Conservation (phyloP, 2,888 invertebrate genomes). For the Coenonympha glycerion region DNA sequence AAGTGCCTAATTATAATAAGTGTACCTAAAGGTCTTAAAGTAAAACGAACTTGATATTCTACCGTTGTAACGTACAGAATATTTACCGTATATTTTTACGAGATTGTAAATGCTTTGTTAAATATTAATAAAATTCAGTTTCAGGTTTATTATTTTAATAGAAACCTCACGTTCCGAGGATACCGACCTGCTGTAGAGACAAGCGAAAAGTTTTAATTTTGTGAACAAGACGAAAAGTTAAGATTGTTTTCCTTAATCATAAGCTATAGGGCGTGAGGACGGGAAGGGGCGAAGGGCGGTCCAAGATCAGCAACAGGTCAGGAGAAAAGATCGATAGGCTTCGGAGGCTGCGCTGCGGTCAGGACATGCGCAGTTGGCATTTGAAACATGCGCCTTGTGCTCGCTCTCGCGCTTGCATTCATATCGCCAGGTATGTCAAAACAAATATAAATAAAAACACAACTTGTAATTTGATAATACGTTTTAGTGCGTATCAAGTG, state of each 20-base stretch:
- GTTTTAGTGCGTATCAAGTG: too few species aligned
- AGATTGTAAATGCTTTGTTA: conserved; percentile 18
- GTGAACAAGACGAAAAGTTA: conserved; percentile 63
- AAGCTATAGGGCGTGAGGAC: conserved; percentile 45
- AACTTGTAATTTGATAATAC: background rate
- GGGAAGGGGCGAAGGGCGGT: conserved; percentile 39
- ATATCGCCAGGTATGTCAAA: conserved; percentile 62
- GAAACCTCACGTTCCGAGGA: conserved; percentile 20
- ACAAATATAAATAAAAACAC: conserved; percentile 27
- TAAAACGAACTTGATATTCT: too few species aligned
- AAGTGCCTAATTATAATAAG: too few species aligned
- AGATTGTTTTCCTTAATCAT: conserved; percentile 65
- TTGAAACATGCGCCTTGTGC: conserved; percentile 59
- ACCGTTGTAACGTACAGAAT: background rate
- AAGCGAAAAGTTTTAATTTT: conserved; percentile 58
- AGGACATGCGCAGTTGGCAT: conserved; percentile 58
- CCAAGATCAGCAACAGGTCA: conserved; percentile 65
- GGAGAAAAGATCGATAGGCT: conserved; percentile 55
- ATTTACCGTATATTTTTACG: background rate
- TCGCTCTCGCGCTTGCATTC: conserved; percentile 58
- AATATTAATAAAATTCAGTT: too few species aligned
- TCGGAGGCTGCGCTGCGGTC: conserved; percentile 61
- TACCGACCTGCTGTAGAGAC: conserved; percentile 23
- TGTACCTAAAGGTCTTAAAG: too few species aligned
- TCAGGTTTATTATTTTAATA: too few species aligned